These are phyloP conservation scores for Pungitius pungitius DNA, from an alignment of 2,113 vertebrate species.

Conservation along the genomic window DNA sequence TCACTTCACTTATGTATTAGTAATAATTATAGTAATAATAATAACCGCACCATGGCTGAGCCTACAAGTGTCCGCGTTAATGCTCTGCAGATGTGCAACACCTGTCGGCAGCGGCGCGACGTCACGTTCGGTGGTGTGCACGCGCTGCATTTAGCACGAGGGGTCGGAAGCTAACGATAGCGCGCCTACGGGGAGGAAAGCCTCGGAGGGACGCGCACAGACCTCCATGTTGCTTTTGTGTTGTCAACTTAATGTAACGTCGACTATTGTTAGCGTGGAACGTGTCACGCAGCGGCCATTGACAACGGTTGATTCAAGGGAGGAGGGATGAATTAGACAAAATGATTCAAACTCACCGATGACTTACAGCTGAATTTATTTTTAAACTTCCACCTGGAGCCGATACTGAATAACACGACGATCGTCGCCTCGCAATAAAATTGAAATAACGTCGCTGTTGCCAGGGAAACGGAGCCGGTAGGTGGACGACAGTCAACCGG, in stretches of 20 bases:
- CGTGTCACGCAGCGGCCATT: too few relatives aligned
- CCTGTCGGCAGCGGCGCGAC: constrained; percentile 24
- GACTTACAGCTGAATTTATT: constrained; percentile 13
- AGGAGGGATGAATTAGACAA: constrained; percentile 13
- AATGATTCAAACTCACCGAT: constrained; percentile 66
- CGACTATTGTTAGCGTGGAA: background rate
- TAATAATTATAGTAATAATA: background rate
- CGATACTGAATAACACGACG: constrained; percentile 6
- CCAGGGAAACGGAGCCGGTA: constrained; percentile 29
- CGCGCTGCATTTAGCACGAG: too few relatives aligned
- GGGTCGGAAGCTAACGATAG: background rate
- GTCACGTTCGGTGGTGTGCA: too few relatives aligned
- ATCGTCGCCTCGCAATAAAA: background rate
- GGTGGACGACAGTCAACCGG: constrained; percentile 38
- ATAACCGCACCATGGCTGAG: background rate
- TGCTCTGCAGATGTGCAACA: constrained; percentile 37
- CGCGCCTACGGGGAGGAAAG: constrained; percentile 7
- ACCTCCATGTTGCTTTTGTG: constrained; percentile 66
- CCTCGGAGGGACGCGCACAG: constrained; percentile 3
- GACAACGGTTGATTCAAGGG: constrained; percentile 24
- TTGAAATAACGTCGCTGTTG: constrained; percentile 19
- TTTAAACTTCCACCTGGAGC: constrained; percentile 12
- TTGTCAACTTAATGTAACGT: constrained; percentile 5
- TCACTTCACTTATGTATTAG: background rate
- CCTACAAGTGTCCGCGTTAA: background rate